Percentiles rank a stretch among this genome's conserved stretches.
These are phyloP conservation scores for Melanaphis sacchari DNA, from an alignment of 1,140 invertebrate genomes.

Conservation along the genomic window DNA sequence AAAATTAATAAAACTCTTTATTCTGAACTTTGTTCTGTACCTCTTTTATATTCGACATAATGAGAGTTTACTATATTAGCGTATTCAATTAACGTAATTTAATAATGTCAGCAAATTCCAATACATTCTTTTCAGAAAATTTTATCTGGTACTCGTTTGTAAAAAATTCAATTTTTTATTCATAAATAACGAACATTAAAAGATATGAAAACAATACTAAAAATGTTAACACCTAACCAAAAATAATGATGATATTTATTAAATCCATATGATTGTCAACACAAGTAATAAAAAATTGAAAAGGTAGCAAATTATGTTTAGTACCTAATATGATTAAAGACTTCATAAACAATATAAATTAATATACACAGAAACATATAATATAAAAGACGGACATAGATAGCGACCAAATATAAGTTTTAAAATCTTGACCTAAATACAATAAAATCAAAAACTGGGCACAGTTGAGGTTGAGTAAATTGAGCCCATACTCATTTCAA, in stretches of 20 bases:
- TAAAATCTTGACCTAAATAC: not conserved
- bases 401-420: not conserved
- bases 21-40: not conserved
- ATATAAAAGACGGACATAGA: not conserved
- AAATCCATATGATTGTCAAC: not conserved
- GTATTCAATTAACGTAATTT: not conserved
- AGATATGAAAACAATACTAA: not conserved
- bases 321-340: not conserved
- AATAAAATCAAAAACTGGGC: slow-evolving; percentile 25
- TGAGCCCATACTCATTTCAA: slow-evolving; percentile 55
- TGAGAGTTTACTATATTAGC: not conserved
- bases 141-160: slow-evolving; percentile 43
- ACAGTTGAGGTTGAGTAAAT: slow-evolving; percentile 44
- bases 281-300: not conserved
- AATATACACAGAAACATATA: not conserved
- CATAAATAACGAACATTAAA: not conserved
- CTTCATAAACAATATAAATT: not conserved
- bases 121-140: not conserved
- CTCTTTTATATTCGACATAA: not conserved
- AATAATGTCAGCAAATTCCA: not conserved
- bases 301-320: not conserved
- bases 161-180: not conserved
- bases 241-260: not conserved
- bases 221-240: not conserved
- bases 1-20: not conserved